Conservation (phyloP, 2,888 invertebrate genomes). For the Anorthoa munda region DNA sequence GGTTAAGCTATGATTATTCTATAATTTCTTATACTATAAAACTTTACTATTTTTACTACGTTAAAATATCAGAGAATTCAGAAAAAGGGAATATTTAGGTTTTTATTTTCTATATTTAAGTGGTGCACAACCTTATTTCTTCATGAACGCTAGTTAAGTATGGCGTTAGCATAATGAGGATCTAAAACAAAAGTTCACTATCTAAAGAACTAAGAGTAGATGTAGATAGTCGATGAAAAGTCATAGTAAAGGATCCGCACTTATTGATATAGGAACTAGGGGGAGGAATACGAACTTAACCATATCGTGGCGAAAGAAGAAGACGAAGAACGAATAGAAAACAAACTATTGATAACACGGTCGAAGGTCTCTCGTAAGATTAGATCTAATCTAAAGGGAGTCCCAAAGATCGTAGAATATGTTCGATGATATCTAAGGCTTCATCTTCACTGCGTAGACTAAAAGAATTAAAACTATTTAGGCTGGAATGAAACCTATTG, state of each 20-base stretch:
- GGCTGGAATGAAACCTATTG: slow-evolving; percentile 87
- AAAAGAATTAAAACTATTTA: slow-evolving; percentile 86
- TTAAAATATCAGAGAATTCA: slow-evolving; percentile 91
- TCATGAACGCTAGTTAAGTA: slow-evolving; percentile 90
- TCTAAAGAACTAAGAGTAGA: slow-evolving; percentile 79
- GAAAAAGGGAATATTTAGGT: slow-evolving; percentile 90
- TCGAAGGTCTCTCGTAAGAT: slow-evolving; percentile 74
- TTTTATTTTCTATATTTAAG: slow-evolving; percentile 87
- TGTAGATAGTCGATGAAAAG: slow-evolving; percentile 77
- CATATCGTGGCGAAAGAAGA: slow-evolving; percentile 34
- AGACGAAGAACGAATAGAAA: slow-evolving; percentile 52
- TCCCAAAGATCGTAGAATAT: slow-evolving; percentile 71
- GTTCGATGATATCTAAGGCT: slow-evolving; percentile 83
- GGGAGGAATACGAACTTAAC: slow-evolving; percentile 72
- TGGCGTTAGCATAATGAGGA: slow-evolving; percentile 87
- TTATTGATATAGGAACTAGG: slow-evolving; percentile 87
- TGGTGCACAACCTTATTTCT: slow-evolving; percentile 91
- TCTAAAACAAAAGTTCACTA: slow-evolving; percentile 81
- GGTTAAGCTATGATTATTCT: slow-evolving; percentile 89
- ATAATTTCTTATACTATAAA: slow-evolving; percentile 84
- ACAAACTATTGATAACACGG: slow-evolving; percentile 63
- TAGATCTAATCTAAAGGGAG: slow-evolving; percentile 76
- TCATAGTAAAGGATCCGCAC: slow-evolving; percentile 68
- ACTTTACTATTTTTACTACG: slow-evolving; percentile 83
- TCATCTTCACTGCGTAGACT: slow-evolving; percentile 79